A percentile compares a stretch with the other conserved stretches of the same genome.
Conservation (phyloP, 2,888 invertebrate genomes). For the Clunio marinus region DNA sequence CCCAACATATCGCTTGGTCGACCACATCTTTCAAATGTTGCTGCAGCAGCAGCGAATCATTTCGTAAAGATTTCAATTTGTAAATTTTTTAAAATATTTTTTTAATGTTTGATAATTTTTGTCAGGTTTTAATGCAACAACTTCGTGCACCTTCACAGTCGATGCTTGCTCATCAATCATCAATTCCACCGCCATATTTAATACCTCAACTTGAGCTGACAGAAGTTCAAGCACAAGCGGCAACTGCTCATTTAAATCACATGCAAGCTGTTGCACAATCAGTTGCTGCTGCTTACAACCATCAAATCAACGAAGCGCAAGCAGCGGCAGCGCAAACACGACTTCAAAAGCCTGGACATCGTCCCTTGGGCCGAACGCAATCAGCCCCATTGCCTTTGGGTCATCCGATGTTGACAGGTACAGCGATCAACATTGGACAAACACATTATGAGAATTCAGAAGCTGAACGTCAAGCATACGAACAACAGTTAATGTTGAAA, state of each 20-base stretch:
- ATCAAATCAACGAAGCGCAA: slow-evolving; percentile 62
- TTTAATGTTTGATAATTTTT: background rate
- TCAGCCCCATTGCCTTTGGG: slow-evolving; percentile 88
- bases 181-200: slow-evolving; percentile 43
- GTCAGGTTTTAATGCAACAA: slow-evolving; percentile 19
- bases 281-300: slow-evolving; percentile 41
- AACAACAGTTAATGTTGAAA: slow-evolving; percentile 61
- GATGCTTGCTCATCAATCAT: slow-evolving; percentile 38
- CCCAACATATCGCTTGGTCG: slow-evolving; percentile 93
- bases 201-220: slow-evolving; percentile 24
- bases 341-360: slow-evolving; percentile 66
- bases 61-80: slow-evolving; percentile 21
- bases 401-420: slow-evolving; percentile 71
- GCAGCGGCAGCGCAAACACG: slow-evolving; percentile 62
- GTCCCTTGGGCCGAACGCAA: slow-evolving; percentile 88
- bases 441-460: slow-evolving; percentile 52
- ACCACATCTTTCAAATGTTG: slow-evolving; percentile 58
- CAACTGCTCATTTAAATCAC: slow-evolving; percentile 46
- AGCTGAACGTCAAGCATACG: slow-evolving; percentile 57
- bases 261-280: slow-evolving; percentile 56
- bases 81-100: background rate
- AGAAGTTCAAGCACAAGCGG: slow-evolving; percentile 30
- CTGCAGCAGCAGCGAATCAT: slow-evolving; percentile 43
- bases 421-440: slow-evolving; percentile 48
- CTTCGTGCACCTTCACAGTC: slow-evolving; percentile 41